phyloP scores from a whole-genome alignment of 2,888 invertebrate species.

The Acanthoscelides obtectus region DNA sequence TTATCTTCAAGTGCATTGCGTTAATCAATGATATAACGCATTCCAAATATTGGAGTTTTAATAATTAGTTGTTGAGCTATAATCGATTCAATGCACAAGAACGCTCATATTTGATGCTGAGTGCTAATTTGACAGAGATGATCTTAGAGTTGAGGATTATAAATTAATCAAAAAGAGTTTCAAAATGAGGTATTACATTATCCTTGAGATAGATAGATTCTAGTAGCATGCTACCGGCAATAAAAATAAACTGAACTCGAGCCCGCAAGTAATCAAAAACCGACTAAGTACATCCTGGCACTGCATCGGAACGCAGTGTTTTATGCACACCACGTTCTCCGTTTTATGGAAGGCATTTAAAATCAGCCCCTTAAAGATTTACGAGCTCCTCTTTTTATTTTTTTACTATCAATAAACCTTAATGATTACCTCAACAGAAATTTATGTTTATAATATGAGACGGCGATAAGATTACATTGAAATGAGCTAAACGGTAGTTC shows the following conservation, averaged over 20 bases:
- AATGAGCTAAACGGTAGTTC: constrained; percentile 26
- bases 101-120: too few relatives aligned
- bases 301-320: not conserved
- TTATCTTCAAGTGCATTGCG: too few relatives aligned
- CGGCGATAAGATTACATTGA: constrained; percentile 30
- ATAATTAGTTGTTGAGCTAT: too few relatives aligned
- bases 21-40: too few relatives aligned
- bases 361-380: constrained; percentile 38
- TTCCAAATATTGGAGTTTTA: too few relatives aligned
- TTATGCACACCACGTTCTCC: not conserved
- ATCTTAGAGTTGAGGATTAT: too few relatives aligned
- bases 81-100: too few relatives aligned
- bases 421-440: constrained; percentile 30
- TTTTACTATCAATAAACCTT: constrained; percentile 30
- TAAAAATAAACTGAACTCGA: not conserved
- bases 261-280: not conserved
- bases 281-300: not conserved
- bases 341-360: not conserved
- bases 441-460: constrained; percentile 27
- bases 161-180: too few relatives aligned
- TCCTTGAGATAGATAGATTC: not conserved
- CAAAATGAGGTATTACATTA: too few relatives aligned
- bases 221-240: not conserved
- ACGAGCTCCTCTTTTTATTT: constrained; percentile 45
- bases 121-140: too few relatives aligned